These are phyloP conservation scores for Gadopsis marmoratus DNA, from an alignment of 2,797 vertebrate genomes.

Conservation along the genomic window DNA sequence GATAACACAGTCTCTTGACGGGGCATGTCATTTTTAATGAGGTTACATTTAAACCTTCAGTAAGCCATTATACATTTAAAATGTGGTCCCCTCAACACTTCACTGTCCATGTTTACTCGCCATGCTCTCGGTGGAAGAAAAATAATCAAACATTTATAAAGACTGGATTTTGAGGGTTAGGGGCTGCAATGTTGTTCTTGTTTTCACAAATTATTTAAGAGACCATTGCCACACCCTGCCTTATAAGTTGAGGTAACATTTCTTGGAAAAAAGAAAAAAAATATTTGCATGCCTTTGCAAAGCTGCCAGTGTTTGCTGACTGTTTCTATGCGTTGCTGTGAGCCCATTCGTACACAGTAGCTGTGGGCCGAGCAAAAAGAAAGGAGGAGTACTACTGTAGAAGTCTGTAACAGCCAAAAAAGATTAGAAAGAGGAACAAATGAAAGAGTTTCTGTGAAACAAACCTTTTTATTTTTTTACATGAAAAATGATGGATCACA, in stretches of 20 bases:
- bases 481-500: slow-evolving; percentile 1
- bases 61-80: slow-evolving; percentile 35
- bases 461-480: slow-evolving; percentile 6
- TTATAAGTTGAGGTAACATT: neutral
- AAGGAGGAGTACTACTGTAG: slow-evolving; percentile 21
- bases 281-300: neutral
- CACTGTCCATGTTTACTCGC: slow-evolving; percentile 26
- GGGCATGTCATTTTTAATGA: slow-evolving; percentile 13
- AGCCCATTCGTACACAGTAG: slow-evolving; percentile 41
- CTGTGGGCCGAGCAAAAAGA: slow-evolving; percentile 28
- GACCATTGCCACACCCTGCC: neutral
- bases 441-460: neutral
- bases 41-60: slow-evolving; percentile 28
- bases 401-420: neutral
- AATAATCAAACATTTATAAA: slow-evolving; percentile 51
- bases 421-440: slow-evolving; percentile 9
- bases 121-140: slow-evolving; percentile 2
- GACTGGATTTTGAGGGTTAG: slow-evolving; percentile 15
- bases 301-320: slow-evolving; percentile 14
- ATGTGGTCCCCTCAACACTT: slow-evolving; percentile 22
- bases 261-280: neutral
- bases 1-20: slow-evolving; percentile 8
- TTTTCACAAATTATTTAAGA: slow-evolving; percentile 54
- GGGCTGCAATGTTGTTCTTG: neutral
- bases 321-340: neutral